phyloP scores from a whole-genome alignment of 1,140 invertebrate genomes.

The Drosophila leontia region DNA sequence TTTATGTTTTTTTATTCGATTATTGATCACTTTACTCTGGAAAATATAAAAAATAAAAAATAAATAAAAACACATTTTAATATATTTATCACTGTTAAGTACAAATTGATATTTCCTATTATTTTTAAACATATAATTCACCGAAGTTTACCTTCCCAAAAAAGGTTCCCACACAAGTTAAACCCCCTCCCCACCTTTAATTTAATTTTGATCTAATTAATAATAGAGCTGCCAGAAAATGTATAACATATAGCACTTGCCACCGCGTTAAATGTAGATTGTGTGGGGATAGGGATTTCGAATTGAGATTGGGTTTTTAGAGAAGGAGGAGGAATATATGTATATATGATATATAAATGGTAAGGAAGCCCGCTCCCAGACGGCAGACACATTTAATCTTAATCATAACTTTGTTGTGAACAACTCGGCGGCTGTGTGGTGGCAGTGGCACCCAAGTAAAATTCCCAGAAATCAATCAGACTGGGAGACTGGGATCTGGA shows the following conservation, averaged over 20 bases:
- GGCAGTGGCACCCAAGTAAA: conserved; percentile 44
- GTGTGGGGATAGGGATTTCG: neutral
- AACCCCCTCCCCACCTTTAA: neutral
- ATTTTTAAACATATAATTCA: neutral
- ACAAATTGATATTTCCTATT: neutral
- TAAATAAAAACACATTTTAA: neutral
- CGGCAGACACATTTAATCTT: conserved; percentile 65
- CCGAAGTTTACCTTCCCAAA: neutral
- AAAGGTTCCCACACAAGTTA: conserved; percentile 32
- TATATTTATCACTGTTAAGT: neutral
- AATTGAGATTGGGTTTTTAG: neutral
- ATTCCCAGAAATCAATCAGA: conserved; percentile 83
- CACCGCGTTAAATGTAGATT: conserved; percentile 54
- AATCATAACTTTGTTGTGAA: conserved; percentile 80
- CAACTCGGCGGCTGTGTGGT: conserved; percentile 43
- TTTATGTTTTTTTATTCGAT: neutral
- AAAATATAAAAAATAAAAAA: neutral
- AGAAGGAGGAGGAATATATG: conserved; percentile 2
- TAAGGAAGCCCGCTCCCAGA: conserved; percentile 36
- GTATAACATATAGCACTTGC: conserved; percentile 67
- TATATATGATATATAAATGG: conserved; percentile 15
- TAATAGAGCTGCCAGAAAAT: conserved; percentile 62
- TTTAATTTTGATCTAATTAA: conserved; percentile 62
- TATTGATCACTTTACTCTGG: neutral
- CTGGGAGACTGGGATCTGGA: conserved; percentile 22